phyloP scores from a whole-genome alignment of 1,140 invertebrate species.

The Pseudomyrmex gracilis region DNA sequence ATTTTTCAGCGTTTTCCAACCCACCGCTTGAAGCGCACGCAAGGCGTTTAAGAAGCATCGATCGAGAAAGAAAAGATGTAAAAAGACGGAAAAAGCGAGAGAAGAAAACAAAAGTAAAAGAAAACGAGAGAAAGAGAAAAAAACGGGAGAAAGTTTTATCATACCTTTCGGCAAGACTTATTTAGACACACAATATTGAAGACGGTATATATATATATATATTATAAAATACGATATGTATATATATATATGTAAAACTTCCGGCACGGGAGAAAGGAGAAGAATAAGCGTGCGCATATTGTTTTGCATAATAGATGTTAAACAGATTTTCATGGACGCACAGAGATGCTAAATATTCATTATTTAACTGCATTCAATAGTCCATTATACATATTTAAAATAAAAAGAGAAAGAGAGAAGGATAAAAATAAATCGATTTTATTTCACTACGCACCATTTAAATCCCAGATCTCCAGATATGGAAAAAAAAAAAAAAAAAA shows the following conservation, averaged over 20 bases:
- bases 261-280: too few relatives aligned
- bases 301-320: not conserved
- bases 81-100: conserved; percentile 1
- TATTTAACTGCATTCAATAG: conserved; percentile 33
- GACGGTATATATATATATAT: not conserved
- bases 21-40: conserved; percentile 53
- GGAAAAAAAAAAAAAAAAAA: conserved; percentile 3
- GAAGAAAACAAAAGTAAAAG: not conserved
- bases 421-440: not conserved
- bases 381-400: conserved; percentile 8
- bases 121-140: not conserved
- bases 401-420: not conserved
- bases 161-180: conserved; percentile 10
- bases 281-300: not conserved
- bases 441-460: not conserved
- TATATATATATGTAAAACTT: too few relatives aligned
- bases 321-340: not conserved
- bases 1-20: conserved; percentile 73
- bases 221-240: not conserved
- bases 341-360: not conserved
- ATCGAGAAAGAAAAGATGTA: conserved; percentile 30
- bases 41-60: conserved; percentile 65
- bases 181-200: conserved; percentile 38
- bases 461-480: conserved; percentile 14
- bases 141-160: conserved; percentile 9